Conservation (phyloP, 2,888 invertebrate species). For the Coleophora flavipennella region DNA sequence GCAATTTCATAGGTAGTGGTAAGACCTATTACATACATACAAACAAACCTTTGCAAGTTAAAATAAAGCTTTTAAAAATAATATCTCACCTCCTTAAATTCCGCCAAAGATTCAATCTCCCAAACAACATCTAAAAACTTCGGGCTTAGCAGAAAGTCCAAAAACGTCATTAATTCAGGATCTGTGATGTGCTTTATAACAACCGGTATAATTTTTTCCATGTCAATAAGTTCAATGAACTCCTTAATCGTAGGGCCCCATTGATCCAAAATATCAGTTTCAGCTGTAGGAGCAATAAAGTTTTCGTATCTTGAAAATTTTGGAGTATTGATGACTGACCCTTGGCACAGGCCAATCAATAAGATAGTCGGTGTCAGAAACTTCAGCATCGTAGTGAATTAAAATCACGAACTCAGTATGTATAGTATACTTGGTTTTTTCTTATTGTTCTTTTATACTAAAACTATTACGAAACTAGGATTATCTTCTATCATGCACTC, state of each 20-base stretch:
- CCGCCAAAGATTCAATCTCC: conserved; percentile 27
- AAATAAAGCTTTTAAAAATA: too few relatives aligned
- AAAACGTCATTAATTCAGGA: conserved; percentile 27
- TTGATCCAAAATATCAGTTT: conserved; percentile 7
- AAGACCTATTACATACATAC: too few relatives aligned
- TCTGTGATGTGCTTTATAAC: conserved; percentile 25
- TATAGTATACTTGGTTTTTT: too few relatives aligned
- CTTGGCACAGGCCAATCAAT: conserved; percentile 5
- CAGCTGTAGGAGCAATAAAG: background rate
- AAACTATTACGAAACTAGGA: background rate
- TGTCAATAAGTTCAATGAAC: conserved; percentile 25
- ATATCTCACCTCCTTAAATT: conserved; percentile 41
- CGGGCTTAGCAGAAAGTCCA: conserved; percentile 23
- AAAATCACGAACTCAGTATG: too few relatives aligned
- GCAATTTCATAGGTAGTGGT: too few relatives aligned
- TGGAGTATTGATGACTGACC: conserved; percentile 6
- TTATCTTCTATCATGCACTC: background rate
- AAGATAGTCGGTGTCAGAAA: conserved; percentile 5
- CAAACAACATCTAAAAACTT: conserved; percentile 24
- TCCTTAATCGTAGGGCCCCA: conserved; percentile 26
- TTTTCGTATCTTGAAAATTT: background rate
- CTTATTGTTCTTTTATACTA: too few relatives aligned
- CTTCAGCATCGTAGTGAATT: conserved; percentile 12
- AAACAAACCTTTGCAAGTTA: too few relatives aligned
- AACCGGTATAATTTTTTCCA: conserved; percentile 23